These are phyloP conservation scores for Rhingia rostrata DNA, from an alignment of 2,888 invertebrate genomes.

Conservation along the genomic window DNA sequence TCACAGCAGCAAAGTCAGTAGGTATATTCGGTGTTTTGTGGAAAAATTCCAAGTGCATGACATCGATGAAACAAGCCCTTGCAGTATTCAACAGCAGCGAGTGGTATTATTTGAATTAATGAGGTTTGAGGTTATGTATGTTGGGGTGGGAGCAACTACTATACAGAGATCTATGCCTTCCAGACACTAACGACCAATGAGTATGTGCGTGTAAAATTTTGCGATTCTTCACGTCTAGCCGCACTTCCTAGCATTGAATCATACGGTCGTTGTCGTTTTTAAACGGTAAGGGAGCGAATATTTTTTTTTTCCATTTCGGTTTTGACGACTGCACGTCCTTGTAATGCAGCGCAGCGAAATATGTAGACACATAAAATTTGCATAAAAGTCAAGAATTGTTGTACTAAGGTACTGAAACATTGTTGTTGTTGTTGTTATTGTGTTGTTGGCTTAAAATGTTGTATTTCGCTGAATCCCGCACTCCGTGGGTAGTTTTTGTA, in stretches of 20 bases:
- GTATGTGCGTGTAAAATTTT: slow-evolving; percentile 52
- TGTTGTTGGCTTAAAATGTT: slow-evolving; percentile 56
- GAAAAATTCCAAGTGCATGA: slow-evolving; percentile 68
- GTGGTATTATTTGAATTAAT: slow-evolving; percentile 53
- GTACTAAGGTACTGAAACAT: slow-evolving; percentile 40
- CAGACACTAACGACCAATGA: slow-evolving; percentile 25
- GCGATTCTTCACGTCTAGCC: slow-evolving; percentile 59
- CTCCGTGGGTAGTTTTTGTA: not conserved
- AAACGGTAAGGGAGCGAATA: slow-evolving; percentile 8
- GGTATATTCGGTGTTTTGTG: slow-evolving; percentile 57
- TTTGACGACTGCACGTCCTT: slow-evolving; percentile 56
- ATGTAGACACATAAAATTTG: slow-evolving; percentile 72
- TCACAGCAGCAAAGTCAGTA: slow-evolving; percentile 38
- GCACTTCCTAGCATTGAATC: slow-evolving; percentile 69
- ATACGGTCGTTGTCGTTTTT: slow-evolving; percentile 36
- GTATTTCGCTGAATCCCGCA: not conserved
- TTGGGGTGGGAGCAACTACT: not conserved
- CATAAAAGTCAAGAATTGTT: slow-evolving; percentile 71
- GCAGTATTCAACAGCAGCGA: slow-evolving; percentile 17
- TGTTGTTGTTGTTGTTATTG: slow-evolving; percentile 53
- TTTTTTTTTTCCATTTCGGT: not conserved
- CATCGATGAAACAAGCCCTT: slow-evolving; percentile 47
- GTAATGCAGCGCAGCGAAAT: slow-evolving; percentile 44
- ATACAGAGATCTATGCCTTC: slow-evolving; percentile 31
- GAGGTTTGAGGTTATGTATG: not conserved